These are phyloP conservation scores for Porites evermanni DNA, from an alignment of 92 coral and sea anemone genomes.

Conservation along the genomic window DNA sequence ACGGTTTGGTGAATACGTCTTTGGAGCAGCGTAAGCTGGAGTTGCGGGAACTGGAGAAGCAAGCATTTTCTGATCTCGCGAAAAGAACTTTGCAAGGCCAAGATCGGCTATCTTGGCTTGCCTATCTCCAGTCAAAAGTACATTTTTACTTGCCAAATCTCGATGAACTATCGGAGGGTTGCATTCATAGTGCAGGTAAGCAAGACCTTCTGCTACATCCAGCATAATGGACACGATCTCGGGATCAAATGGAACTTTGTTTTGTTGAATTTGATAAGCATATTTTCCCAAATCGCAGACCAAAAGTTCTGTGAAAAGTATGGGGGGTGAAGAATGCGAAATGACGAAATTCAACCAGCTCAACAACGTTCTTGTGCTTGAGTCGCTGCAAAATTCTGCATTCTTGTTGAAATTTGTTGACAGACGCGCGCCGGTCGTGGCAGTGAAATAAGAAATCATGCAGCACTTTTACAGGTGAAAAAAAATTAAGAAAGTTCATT, in stretches of 20 bases:
- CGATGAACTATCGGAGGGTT: constrained; percentile 56
- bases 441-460: background rate
- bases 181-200: constrained; percentile 28
- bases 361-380: constrained; percentile 14
- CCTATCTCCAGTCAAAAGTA: constrained; percentile 36
- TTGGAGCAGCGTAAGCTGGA: constrained; percentile 54
- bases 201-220: constrained; percentile 60
- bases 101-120: constrained; percentile 66
- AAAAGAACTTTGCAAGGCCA: constrained; percentile 53
- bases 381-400: background rate
- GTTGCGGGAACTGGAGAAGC: constrained; percentile 53
- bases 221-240: constrained; percentile 47
- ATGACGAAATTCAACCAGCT: background rate
- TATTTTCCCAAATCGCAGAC: constrained; percentile 4
- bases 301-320: constrained; percentile 28
- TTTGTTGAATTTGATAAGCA: background rate
- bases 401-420: background rate
- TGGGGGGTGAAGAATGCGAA: constrained; percentile 1
- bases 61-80: constrained; percentile 12
- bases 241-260: constrained; percentile 24
- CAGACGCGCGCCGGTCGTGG: background rate
- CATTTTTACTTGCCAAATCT: constrained; percentile 56
- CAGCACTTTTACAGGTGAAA: background rate
- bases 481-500: no score
- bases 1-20: constrained; percentile 24